Conservation (phyloP, 2,113 vertebrate genomes). For the Triplophysa siluroides region DNA sequence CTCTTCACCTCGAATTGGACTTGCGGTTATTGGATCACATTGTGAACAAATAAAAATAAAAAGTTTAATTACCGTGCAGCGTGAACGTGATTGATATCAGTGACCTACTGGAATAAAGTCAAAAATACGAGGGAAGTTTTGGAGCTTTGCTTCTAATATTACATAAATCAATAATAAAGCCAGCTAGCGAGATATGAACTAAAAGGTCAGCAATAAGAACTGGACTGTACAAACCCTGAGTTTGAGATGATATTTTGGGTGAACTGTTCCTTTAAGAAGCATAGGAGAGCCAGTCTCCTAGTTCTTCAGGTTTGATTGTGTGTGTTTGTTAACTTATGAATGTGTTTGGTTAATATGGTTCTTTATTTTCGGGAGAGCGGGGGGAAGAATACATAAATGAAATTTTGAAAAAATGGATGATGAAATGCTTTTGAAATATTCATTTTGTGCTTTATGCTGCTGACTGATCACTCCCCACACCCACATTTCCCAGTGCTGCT, state of each 20-base stretch:
- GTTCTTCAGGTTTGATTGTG: background rate
- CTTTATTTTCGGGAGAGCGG: constrained; percentile 21
- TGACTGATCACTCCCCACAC: background rate
- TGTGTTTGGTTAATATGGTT: constrained; percentile 30
- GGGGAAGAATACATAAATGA: no score
- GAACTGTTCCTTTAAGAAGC: background rate
- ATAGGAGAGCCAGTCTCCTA: background rate
- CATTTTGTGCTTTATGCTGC: background rate
- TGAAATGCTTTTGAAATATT: constrained; percentile 27
- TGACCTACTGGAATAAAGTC: background rate
- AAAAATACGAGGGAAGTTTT: background rate
- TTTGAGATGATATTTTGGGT: background rate
- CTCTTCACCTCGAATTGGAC: background rate
- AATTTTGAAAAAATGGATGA: constrained; percentile 27
- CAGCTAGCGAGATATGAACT: background rate
- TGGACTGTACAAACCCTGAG: background rate
- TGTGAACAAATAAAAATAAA: background rate
- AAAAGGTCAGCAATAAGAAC: background rate
- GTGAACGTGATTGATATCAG: background rate
- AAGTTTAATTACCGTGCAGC: background rate
- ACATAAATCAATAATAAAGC: background rate
- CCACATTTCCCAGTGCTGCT: background rate
- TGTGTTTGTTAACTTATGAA: constrained; percentile 7
- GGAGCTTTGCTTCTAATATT: background rate
- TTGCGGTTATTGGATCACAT: background rate